Evolutionary conservation across 2,113 vertebrate genomes (phyloP).

Genomic region (Tetraodon nigroviridis): DNA sequence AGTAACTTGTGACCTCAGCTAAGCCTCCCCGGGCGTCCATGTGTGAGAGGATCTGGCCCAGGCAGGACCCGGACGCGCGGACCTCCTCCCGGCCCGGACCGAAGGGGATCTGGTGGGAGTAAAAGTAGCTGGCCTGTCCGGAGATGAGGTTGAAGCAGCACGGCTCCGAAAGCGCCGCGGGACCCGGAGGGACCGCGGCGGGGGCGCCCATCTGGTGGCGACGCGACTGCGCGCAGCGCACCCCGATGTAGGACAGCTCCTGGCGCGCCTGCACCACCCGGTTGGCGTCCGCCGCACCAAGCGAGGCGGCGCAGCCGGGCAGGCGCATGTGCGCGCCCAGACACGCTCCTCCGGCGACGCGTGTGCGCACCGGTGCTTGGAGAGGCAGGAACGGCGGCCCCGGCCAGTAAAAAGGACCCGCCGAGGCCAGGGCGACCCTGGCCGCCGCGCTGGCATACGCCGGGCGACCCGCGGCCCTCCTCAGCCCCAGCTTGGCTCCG

Average conservation of each 20-base stretch:
- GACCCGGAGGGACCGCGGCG: slow-evolving; percentile 58
- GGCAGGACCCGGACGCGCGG: slow-evolving; percentile 39
- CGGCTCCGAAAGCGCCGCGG: slow-evolving; percentile 57
- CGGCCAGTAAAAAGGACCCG: slow-evolving; percentile 75
- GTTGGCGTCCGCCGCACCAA: slow-evolving; percentile 34
- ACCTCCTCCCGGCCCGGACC: slow-evolving; percentile 51
- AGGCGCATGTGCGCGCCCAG: slow-evolving; percentile 46
- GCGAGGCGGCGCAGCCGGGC: slow-evolving; percentile 52
- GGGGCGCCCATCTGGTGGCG: slow-evolving; percentile 60
- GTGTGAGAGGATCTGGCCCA: slow-evolving; percentile 50
- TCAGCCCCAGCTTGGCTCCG: slow-evolving; percentile 63
- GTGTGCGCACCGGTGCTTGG: slow-evolving; percentile 55
- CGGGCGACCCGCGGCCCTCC: slow-evolving; percentile 52
- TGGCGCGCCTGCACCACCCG: slow-evolving; percentile 60
- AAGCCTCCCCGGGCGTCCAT: slow-evolving; percentile 53
- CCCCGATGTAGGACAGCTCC: slow-evolving; percentile 63
- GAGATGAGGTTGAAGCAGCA: slow-evolving; percentile 69
- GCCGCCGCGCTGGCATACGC: slow-evolving; percentile 51
- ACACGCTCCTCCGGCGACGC: slow-evolving; percentile 43
- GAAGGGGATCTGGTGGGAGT: slow-evolving; percentile 68
- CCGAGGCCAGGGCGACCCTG: slow-evolving; percentile 59
- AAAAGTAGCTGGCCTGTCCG: slow-evolving; percentile 71
- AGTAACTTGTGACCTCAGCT: slow-evolving; percentile 60
- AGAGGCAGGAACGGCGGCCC: slow-evolving; percentile 67
- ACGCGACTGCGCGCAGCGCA: slow-evolving; percentile 55